These are phyloP conservation scores for Pristionchus exspectatus DNA, from an alignment of 2,888 invertebrate genomes.

Conservation along the genomic window DNA sequence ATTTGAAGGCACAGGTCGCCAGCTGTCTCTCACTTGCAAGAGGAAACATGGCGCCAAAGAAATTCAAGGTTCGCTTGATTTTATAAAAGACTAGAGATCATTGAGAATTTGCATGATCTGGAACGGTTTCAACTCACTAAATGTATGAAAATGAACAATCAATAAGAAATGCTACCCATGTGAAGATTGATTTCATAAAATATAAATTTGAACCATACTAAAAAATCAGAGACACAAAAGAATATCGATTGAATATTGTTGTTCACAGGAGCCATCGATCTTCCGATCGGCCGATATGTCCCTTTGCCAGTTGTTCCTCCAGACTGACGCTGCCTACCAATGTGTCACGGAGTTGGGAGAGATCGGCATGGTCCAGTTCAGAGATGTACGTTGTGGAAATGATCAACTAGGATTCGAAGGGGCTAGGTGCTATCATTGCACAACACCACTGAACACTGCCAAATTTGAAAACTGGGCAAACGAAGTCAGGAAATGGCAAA, in stretches of 20 bases:
- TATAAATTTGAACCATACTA: background rate
- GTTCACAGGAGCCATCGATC: conserved; percentile 68
- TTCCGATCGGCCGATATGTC: conserved; percentile 76
- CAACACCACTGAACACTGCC: no score
- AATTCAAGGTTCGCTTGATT: conserved; percentile 12
- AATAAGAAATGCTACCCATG: background rate
- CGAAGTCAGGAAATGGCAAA: background rate
- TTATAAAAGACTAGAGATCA: background rate
- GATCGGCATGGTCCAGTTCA: conserved; percentile 74
- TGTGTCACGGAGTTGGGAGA: conserved; percentile 76
- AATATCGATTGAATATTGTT: background rate
- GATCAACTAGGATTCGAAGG: background rate
- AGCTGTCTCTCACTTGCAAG: conserved; percentile 9
- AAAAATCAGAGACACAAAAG: background rate
- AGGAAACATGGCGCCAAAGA: background rate
- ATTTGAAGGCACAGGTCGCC: conserved; percentile 25
- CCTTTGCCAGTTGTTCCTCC: conserved; percentile 75
- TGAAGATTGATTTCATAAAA: no score
- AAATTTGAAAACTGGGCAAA: background rate
- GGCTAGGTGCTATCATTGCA: background rate
- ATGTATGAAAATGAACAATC: background rate
- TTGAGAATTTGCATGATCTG: background rate
- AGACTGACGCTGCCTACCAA: conserved; percentile 76
- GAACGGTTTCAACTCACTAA: background rate
- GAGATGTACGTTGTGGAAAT: conserved; percentile 64